Evolutionary conservation across 1,140 invertebrate species (phyloP).

Genomic region (Drosophila ambigua): DNA sequence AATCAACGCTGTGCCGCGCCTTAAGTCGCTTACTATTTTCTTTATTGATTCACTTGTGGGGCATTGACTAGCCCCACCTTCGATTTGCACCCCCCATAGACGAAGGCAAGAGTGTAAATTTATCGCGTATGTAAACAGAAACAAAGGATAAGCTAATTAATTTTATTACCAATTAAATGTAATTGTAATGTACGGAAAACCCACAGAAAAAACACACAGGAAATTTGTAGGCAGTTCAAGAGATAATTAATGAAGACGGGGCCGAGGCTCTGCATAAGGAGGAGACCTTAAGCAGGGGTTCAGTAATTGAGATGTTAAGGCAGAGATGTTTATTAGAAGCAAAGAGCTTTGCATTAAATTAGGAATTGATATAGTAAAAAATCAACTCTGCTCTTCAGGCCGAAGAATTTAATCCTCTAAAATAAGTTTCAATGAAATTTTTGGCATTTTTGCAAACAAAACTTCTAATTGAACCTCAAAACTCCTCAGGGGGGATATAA

Average conservation of each 20-base stretch:
- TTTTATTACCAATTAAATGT: conserved; percentile 40
- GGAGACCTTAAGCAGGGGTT: too few species aligned
- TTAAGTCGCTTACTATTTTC: conserved; percentile 22
- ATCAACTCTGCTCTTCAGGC: too few species aligned
- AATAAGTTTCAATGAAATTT: background rate
- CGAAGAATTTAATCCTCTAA: background rate
- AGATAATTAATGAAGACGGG: too few species aligned
- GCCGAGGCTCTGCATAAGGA: too few species aligned
- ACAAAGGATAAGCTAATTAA: conserved; percentile 43
- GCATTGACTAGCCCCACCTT: background rate
- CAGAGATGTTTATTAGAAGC: too few species aligned
- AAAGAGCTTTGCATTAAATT: too few species aligned
- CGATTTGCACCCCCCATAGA: background rate
- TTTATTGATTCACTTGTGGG: conserved; percentile 61
- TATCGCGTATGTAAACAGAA: conserved; percentile 18
- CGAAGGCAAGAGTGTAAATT: conserved; percentile 9
- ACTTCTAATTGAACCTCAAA: background rate
- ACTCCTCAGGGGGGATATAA: too few species aligned
- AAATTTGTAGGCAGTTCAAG: too few species aligned
- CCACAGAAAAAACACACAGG: background rate
- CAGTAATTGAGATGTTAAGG: too few species aligned
- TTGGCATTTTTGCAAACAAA: too few species aligned
- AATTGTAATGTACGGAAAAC: conserved; percentile 3
- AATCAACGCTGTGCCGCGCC: conserved; percentile 59
- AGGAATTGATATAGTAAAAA: too few species aligned